Evolutionary conservation across 2,888 invertebrate genomes (phyloP).

Genomic region (Notodonta ziczac): DNA sequence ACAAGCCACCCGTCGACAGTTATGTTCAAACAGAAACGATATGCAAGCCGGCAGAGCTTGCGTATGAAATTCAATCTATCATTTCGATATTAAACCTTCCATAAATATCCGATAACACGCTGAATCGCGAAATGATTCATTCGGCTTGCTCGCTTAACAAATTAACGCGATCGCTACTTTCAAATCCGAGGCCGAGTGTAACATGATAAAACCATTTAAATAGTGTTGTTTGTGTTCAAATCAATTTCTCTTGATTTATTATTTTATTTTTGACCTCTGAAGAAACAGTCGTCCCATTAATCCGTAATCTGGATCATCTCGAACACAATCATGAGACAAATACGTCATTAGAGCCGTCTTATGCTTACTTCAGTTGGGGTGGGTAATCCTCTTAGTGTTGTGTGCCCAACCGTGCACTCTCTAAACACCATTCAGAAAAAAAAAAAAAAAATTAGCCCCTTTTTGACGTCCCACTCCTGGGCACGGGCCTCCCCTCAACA

Average conservation of each 20-base stretch:
- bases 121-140: background rate
- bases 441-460: no score
- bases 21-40: background rate
- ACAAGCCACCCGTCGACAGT: no score
- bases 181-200: slow-evolving; percentile 6
- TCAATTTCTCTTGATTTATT: slow-evolving; percentile 23
- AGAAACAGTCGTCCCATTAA: slow-evolving; percentile 50
- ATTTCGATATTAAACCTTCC: background rate
- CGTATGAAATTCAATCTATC: background rate
- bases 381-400: slow-evolving; percentile 40
- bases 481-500: no score
- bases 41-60: background rate
- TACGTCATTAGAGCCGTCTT: slow-evolving; percentile 55
- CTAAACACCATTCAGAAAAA: slow-evolving; percentile 26
- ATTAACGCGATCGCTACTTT: background rate
- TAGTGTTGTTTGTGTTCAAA: slow-evolving; percentile 21
- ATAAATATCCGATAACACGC: slow-evolving; percentile 1
- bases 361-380: slow-evolving; percentile 44
- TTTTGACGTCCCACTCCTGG: no score
- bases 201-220: slow-evolving; percentile 15
- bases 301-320: slow-evolving; percentile 70
- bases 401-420: slow-evolving; percentile 27
- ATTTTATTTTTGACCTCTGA: slow-evolving; percentile 37
- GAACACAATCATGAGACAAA: slow-evolving; percentile 61
- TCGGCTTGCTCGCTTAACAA: slow-evolving; percentile 2